Evolutionary conservation across 2,888 invertebrate species (phyloP), one percentile per base, ranked within the genome.

Genomic region (Caenorhabditis imperialis): DNA sequence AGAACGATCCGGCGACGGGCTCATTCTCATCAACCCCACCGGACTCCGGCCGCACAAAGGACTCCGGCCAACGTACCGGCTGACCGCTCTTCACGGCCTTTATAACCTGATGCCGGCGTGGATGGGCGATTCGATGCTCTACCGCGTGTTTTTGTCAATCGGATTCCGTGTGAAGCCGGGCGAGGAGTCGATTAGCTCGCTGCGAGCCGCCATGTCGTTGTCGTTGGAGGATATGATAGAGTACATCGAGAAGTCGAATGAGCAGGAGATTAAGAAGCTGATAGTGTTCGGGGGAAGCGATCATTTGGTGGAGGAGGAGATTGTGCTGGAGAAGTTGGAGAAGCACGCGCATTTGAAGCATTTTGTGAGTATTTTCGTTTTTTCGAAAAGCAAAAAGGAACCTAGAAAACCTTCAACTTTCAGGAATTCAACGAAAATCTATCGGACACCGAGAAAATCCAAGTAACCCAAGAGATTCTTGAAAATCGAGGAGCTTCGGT

Each of bases 21-120:
- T 79, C 7, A 71, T 80, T 22, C 55, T 77, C 20, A 54, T 79
- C 10, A 80, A 80, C 62, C 75, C 78, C 8, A 75, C 72, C 20
- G 81, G 81, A 3, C 50, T 80, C n/a, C 77, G 80, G 22, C 50
- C 55, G 18, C 79, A 82, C 40, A 58, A 58, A 35, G 77, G 77
- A 30, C 67, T 82, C 51, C 61, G 63, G n/a, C 82, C 82, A 6
- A 42, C 53, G 27, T 78, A 50, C 37, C 35, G 61, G 12, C 37
- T 79, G 12, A 22, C 50, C 38, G 27, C 55, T 6, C 27, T 75
- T 23, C 22, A 50, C 23, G 42, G 45, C 30, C 16, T 77, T 3
- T 74, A 71, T 22, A 38, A 35, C 22, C 6, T 60, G 12, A 38
- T 76, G 8, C 63, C 73, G 22, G 37, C 18, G 12, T 61, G 37